These are phyloP conservation scores for Pseudomyrmex dendroicus DNA, from an alignment of 1,140 invertebrate species.

Conservation along the genomic window DNA sequence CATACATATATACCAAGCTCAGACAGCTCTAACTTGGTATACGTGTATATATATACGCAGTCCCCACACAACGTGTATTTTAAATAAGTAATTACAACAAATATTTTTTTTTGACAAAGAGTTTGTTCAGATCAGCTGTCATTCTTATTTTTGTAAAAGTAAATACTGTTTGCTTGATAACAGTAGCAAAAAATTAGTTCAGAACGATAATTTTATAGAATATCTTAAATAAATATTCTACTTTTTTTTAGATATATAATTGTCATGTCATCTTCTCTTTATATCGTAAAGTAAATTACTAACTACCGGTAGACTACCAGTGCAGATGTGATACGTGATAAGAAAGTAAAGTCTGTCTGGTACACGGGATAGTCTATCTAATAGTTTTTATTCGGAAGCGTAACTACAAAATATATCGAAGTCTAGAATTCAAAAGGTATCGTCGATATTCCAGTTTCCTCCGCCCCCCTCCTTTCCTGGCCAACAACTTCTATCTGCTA, in stretches of 20 bases:
- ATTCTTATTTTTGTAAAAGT: not conserved
- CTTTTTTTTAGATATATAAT: not conserved
- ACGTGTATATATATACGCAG: too few species aligned
- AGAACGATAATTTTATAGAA: not conserved
- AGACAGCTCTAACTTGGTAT: not conserved
- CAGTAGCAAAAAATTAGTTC: not conserved
- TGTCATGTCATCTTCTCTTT: not conserved
- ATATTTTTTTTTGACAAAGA: not conserved
- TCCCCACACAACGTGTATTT: too few species aligned
- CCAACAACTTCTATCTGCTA: constrained; percentile 64
- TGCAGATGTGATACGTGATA: not conserved
- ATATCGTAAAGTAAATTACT: not conserved
- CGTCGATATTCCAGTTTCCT: constrained; percentile 46
- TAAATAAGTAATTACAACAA: not conserved
- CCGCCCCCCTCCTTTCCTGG: constrained; percentile 3
- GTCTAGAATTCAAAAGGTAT: constrained; percentile 38
- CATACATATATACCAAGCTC: constrained; percentile 56
- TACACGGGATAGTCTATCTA: not conserved
- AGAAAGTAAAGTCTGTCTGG: constrained; percentile 1
- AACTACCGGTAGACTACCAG: too few species aligned
- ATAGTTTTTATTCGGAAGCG: constrained; percentile 13
- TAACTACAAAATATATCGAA: not conserved
- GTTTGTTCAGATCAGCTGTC: not conserved
- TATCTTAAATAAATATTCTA: not conserved
- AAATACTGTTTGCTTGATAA: not conserved